These are phyloP conservation scores for Carpatolechia fugitivella DNA, from an alignment of 2,888 invertebrate genomes.

Conservation along the genomic window DNA sequence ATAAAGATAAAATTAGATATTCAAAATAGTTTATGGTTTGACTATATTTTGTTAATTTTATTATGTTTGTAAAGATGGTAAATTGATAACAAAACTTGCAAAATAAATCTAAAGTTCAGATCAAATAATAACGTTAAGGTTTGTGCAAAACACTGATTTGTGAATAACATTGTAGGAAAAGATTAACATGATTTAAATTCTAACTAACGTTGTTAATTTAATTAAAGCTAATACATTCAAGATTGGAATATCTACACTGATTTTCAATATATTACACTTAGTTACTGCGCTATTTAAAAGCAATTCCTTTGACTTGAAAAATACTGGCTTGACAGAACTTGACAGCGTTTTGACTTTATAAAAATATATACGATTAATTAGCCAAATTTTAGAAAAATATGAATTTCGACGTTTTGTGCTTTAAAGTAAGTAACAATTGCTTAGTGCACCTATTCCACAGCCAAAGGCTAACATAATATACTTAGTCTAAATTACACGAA, in stretches of 20 bases:
- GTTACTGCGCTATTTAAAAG: not conserved
- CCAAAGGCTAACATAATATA: slow-evolving; percentile 25
- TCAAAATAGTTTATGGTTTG: not conserved
- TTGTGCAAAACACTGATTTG: too few relatives aligned
- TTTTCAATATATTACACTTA: not conserved
- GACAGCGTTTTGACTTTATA: slow-evolving; percentile 1
- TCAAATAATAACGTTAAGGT: too few relatives aligned
- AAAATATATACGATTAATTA: slow-evolving; percentile 12
- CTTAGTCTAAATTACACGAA: not conserved
- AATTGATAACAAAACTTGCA: not conserved
- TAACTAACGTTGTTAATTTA: too few relatives aligned
- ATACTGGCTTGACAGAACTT: not conserved
- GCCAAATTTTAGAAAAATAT: slow-evolving; percentile 3
- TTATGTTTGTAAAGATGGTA: not conserved
- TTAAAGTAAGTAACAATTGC: slow-evolving; percentile 32
- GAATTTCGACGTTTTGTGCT: slow-evolving; percentile 23
- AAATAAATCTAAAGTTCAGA: not conserved
- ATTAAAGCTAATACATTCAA: not conserved
- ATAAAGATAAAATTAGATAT: slow-evolving; percentile 16
- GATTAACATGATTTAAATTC: too few relatives aligned
- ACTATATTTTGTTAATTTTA: too few relatives aligned
- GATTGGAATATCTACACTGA: not conserved
- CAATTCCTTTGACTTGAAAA: not conserved
- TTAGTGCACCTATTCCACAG: slow-evolving; percentile 31
- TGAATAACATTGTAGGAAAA: too few relatives aligned